A percentile compares a stretch with the other conserved stretches of the same genome.
Conservation (phyloP, 2,888 invertebrate genomes). For the Eueremaeus valkanovi region DNA sequence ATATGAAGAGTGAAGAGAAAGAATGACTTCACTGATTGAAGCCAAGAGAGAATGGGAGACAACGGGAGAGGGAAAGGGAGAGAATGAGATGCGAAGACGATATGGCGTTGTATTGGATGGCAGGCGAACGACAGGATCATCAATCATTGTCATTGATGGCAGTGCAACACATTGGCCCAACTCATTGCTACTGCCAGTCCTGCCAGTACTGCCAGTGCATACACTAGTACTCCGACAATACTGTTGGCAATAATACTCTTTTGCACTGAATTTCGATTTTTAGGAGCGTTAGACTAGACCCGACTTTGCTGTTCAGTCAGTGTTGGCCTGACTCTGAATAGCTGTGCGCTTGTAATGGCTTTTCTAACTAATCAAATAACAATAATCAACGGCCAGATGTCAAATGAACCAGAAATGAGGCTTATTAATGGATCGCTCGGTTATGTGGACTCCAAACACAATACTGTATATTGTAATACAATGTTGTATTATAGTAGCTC, state of each 20-base stretch:
- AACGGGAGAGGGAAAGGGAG: neutral
- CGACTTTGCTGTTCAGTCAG: neutral
- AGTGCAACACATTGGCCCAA: conserved; percentile 27
- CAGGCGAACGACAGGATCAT: conserved; percentile 32
- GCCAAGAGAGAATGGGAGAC: neutral
- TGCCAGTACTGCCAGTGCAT: neutral
- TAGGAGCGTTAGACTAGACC: conserved; percentile 7
- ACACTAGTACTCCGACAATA: neutral
- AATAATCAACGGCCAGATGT: conserved; percentile 15
- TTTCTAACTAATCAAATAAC: conserved; percentile 34
- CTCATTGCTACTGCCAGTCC: neutral
- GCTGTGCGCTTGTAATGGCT: conserved; percentile 29
- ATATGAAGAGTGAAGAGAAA: neutral
- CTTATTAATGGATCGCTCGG: conserved; percentile 28
- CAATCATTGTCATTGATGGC: conserved; percentile 36
- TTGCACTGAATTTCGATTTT: neutral
- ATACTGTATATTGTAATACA: too few relatives aligned
- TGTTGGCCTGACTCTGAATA: neutral
- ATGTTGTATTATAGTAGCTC: too few relatives aligned
- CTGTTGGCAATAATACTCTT: neutral
- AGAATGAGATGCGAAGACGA: conserved; percentile 23
- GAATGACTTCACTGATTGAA: conserved; percentile 15
- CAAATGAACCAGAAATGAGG: conserved; percentile 32
- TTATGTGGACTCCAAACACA: too few relatives aligned
- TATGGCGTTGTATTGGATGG: conserved; percentile 14